These are phyloP conservation scores for Anthrax anthrax DNA, from an alignment of 2,888 invertebrate species.

Conservation along the genomic window DNA sequence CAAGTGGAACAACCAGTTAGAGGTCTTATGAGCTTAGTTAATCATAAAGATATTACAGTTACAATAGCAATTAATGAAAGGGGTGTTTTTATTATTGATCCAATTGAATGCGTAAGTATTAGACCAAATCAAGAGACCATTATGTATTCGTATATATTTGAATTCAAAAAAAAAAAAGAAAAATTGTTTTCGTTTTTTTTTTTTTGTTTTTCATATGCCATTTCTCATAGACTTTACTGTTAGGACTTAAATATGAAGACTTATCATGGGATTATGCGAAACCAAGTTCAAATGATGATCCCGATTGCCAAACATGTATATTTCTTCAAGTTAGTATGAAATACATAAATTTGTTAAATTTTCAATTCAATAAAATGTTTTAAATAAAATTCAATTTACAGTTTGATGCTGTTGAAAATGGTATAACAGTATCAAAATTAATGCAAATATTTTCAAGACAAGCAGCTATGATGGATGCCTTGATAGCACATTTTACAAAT, in stretches of 20 bases:
- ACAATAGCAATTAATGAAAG: slow-evolving; percentile 75
- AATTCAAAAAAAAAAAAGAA: no score
- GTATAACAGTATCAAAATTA: slow-evolving; percentile 32
- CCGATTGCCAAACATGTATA: slow-evolving; percentile 78
- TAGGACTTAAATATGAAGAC: slow-evolving; percentile 77
- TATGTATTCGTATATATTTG: not conserved
- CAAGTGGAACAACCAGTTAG: slow-evolving; percentile 86
- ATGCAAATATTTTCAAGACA: slow-evolving; percentile 45
- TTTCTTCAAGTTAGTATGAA: slow-evolving; percentile 61
- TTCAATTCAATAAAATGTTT: not conserved
- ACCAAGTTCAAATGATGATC: slow-evolving; percentile 63
- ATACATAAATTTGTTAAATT: not conserved
- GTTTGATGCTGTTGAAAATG: slow-evolving; percentile 35
- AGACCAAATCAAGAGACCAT: no score
- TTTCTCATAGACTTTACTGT: slow-evolving; percentile 51
- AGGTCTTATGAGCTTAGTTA: slow-evolving; percentile 69
- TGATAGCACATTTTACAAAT: slow-evolving; percentile 70
- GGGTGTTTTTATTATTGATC: slow-evolving; percentile 76
- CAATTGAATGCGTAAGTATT: slow-evolving; percentile 61
- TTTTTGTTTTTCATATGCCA: no score
- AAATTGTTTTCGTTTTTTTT: slow-evolving; percentile 3
- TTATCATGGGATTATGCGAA: slow-evolving; percentile 87
- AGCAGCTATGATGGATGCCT: slow-evolving; percentile 75
- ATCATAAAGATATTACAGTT: slow-evolving; percentile 76
- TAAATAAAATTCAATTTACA: slow-evolving; percentile 17